Percentiles rank a stretch among this genome's conserved stretches.
phyloP scores from a whole-genome alignment of 2,797 vertebrate species.

The Taenioides sp. region DNA sequence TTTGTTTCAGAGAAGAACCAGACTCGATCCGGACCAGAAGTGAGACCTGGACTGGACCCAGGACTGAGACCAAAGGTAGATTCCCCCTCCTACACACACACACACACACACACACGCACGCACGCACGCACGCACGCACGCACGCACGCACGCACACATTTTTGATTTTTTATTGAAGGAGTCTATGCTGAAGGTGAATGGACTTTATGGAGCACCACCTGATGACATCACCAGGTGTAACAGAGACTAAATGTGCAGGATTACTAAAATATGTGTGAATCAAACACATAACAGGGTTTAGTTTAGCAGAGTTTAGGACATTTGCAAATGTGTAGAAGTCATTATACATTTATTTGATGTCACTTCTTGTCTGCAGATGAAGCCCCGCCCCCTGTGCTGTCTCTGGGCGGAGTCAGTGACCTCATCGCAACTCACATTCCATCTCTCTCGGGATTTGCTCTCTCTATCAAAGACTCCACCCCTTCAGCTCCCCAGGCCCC shows the following conservation, averaged over 20 bases:
- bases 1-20: conserved; percentile 3
- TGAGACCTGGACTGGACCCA: neutral
- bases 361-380: conserved; percentile 35
- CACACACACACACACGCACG: too few relatives aligned
- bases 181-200: too few relatives aligned
- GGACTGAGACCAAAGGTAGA: neutral
- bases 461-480: conserved; percentile 7
- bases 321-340: too few relatives aligned
- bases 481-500: neutral
- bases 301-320: too few relatives aligned
- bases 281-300: too few relatives aligned
- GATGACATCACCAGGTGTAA: too few relatives aligned
- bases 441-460: conserved; percentile 28
- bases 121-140: too few relatives aligned
- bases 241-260: too few relatives aligned
- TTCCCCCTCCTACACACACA: too few relatives aligned
- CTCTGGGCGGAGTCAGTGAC: conserved; percentile 32
- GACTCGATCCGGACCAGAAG: neutral
- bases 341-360: neutral
- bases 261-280: too few relatives aligned
- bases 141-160: neutral
- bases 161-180: too few relatives aligned
- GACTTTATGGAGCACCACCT: too few relatives aligned
- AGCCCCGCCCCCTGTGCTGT: conserved; percentile 12
- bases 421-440: conserved; percentile 47